Evolutionary conservation across 2,888 invertebrate genomes (phyloP), one percentile per base, ranked within the genome.

Genomic region (Agrotis puta): DNA sequence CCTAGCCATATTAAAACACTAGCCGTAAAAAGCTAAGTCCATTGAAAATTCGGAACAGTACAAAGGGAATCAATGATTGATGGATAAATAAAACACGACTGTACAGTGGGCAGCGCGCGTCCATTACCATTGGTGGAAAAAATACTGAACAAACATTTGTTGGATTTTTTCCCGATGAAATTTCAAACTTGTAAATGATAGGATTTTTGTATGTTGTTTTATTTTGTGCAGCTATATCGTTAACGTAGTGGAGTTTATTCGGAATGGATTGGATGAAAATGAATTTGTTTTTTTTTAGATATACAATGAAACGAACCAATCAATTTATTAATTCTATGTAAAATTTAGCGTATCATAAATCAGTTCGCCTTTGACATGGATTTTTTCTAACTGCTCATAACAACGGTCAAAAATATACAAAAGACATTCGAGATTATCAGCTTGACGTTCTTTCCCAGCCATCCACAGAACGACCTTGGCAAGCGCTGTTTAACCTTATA

Each of bases 31-130:
- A 78, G 73, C 74, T 81, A 79, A 85, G 74, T 79, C 75, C 81
- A 75, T 74, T 85, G 81, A 78, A 86, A 85, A 86, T 77, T 74
- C 74, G 76, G 53, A 76, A 78, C 76, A 74, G 79, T 57, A 85
- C 85, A 87, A 86, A 86, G 76, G 63, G 85, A 85, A 85, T 85
- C 87, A 87, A 83, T 85, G 85, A 86, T 85, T 86, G 79, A 79
- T 78, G 74, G 77, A 82, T 82, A 85, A 85, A 86, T 85, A 81
- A 85, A 86, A 81, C 59, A 75, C 71, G 58, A 75, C 61, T 62
- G 77, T 71, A 77, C 85, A 81, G 61, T 74, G 75, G 59, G 62
- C 56, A 56, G 56, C 7, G 56, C 51, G 59, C 58, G 63, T 58
- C 77, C 64, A 67, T 65, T 82, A 85, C 86, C 56, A 85, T 27